phyloP scores from a whole-genome alignment of 1,140 invertebrate genomes.

The Drosophila rufa region DNA sequence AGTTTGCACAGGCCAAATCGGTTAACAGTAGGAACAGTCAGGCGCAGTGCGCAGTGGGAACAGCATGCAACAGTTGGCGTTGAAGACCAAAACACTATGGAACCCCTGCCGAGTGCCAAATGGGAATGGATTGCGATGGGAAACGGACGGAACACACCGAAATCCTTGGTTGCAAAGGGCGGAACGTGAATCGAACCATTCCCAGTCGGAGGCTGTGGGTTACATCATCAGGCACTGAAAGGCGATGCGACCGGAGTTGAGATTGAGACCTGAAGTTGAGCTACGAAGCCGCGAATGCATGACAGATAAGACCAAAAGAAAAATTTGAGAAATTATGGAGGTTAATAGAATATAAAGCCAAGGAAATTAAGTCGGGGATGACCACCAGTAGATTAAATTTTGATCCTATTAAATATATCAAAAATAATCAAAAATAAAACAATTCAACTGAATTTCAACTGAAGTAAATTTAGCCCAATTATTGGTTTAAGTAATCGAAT shows the following conservation, averaged over 20 bases:
- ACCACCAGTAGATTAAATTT: background rate
- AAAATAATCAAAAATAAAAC: background rate
- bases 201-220: constrained; percentile 26
- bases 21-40: constrained; percentile 67
- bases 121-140: constrained; percentile 10
- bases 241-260: constrained; percentile 1
- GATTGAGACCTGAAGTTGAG: background rate
- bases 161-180: constrained; percentile 19
- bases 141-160: constrained; percentile 38
- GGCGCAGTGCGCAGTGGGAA: constrained; percentile 31
- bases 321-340: background rate
- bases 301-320: constrained; percentile 4
- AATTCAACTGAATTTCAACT: background rate
- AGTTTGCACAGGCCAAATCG: constrained; percentile 36
- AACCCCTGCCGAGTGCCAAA: background rate
- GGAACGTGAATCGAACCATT: constrained; percentile 37
- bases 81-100: constrained; percentile 19
- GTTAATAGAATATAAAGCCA: background rate
- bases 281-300: background rate
- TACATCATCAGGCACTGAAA: constrained; percentile 55
- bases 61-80: constrained; percentile 67
- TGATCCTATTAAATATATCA: background rate
- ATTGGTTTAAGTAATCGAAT: background rate
- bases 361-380: background rate
- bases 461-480: background rate